Conservation (phyloP, 2,888 invertebrate genomes). For the Ernsta delagoae region DNA sequence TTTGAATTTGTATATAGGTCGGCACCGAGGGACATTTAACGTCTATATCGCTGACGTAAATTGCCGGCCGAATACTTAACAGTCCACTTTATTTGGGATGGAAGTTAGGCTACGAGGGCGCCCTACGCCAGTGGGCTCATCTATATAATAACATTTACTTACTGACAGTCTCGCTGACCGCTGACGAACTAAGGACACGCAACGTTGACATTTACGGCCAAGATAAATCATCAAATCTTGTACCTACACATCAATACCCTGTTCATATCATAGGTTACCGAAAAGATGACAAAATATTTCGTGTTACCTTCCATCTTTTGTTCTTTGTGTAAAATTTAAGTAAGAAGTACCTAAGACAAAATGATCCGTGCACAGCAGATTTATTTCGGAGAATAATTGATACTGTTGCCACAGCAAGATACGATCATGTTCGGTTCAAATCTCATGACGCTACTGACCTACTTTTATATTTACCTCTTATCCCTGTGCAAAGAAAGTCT, state of each 20-base stretch:
- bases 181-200: background rate
- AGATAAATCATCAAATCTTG: background rate
- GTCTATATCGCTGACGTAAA: conserved; percentile 16
- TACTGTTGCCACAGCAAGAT: no score
- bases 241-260: background rate
- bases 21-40: conserved; percentile 21
- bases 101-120: conserved; percentile 6
- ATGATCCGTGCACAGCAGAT: no score
- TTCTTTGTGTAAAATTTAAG: no score
- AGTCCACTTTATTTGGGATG: conserved; percentile 16
- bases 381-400: no score
- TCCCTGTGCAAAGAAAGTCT: no score
- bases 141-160: conserved; percentile 1
- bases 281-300: no score
- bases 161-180: background rate
- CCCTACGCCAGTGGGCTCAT: background rate
- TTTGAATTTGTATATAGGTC: conserved; percentile 25
- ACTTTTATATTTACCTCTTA: no score
- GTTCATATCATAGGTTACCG: no score
- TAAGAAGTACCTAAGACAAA: no score
- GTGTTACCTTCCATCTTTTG: no score
- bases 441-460: no score
- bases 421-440: no score
- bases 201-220: background rate
- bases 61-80: conserved; percentile 23